Conservation (phyloP, 2,113 vertebrate species). For the Bubo blakistoni region DNA sequence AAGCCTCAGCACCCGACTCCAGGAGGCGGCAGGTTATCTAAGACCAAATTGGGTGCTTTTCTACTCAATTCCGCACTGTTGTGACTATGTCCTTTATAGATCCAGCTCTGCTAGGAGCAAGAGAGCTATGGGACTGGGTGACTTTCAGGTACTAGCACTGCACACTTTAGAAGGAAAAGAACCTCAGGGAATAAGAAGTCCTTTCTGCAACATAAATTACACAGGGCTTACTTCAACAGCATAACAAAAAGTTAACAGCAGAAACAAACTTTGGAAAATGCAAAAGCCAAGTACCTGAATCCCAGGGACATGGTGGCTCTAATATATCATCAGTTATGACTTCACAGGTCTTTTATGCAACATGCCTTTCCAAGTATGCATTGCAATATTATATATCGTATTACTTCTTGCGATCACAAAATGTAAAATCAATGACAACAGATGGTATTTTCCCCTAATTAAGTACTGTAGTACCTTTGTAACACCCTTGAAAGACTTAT, state of each 20-base stretch:
- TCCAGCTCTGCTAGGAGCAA: background rate
- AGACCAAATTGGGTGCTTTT: background rate
- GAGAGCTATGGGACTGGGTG: background rate
- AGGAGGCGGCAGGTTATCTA: background rate
- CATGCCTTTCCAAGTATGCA: background rate
- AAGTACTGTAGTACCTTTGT: background rate
- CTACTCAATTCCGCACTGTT: background rate
- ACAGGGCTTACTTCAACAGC: background rate
- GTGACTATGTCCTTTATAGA: background rate
- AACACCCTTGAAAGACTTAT: background rate
- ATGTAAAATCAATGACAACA: background rate
- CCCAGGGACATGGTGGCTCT: background rate
- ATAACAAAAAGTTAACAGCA: background rate
- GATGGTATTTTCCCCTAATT: background rate
- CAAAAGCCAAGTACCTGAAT: background rate
- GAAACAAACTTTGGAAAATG: background rate
- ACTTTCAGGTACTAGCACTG: background rate
- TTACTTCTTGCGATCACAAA: background rate
- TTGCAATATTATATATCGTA: background rate
- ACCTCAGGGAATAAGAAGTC: background rate
- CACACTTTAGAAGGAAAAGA: background rate
- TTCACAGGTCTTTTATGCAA: background rate
- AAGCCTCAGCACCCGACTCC: background rate
- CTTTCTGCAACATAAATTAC: background rate
- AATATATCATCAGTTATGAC: background rate